phyloP scores from a whole-genome alignment of 2,797 vertebrate genomes.

The Galaxias olidus region DNA sequence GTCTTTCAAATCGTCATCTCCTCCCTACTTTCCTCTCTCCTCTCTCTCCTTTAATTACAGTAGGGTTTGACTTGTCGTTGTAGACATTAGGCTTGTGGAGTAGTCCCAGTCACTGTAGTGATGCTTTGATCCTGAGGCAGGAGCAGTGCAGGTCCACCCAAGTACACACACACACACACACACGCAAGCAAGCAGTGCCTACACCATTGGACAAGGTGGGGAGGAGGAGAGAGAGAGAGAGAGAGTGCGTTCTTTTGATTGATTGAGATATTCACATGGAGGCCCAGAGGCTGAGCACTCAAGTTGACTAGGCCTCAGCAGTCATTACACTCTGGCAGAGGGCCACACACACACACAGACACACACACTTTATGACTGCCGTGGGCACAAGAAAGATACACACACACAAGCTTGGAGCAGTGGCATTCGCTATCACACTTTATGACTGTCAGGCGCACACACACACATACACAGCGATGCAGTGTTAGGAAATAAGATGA shows the following conservation, averaged over 20 bases:
- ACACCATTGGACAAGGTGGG: too few species aligned
- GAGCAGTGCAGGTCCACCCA: too few species aligned
- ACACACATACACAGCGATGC: neutral
- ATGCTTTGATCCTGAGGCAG: too few species aligned
- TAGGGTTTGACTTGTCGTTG: too few species aligned
- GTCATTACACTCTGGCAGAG: constrained; percentile 20
- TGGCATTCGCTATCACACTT: neutral
- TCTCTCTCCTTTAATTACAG: too few species aligned
- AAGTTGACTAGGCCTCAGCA: constrained; percentile 19
- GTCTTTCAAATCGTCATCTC: too few species aligned
- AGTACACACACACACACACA: neutral
- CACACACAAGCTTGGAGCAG: neutral
- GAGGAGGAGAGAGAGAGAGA: too few species aligned
- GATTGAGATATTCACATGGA: constrained; percentile 12
- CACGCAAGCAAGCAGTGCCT: neutral
- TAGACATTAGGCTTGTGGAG: too few species aligned
- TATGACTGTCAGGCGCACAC: neutral
- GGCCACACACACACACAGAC: neutral
- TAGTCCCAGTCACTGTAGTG: too few species aligned
- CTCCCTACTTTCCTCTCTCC: too few species aligned
- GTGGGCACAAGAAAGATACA: neutral
- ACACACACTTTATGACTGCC: neutral
- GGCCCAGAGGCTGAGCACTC: constrained; percentile 28
- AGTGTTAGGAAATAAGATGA: too few species aligned
- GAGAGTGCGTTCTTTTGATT: constrained; percentile 8